These are phyloP conservation scores for Agonopterix subpropinquella DNA, from an alignment of 2,888 invertebrate genomes.

Conservation along the genomic window DNA sequence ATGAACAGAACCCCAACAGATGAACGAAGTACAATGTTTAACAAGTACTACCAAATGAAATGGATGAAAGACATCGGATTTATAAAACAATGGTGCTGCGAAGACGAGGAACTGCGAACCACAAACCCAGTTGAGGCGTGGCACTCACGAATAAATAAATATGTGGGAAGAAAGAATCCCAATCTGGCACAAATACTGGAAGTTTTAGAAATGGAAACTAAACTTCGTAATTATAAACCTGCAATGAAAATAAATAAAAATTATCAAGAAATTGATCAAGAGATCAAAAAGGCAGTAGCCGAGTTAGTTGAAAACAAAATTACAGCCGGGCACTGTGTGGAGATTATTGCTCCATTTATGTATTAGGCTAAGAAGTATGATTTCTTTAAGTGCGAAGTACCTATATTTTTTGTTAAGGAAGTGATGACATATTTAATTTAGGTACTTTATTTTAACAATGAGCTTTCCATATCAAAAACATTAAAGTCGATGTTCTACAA, in stretches of 20 bases:
- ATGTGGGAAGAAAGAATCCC: neutral
- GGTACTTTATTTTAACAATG: too few species aligned
- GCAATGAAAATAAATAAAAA: neutral
- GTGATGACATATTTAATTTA: too few species aligned
- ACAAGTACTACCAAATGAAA: too few species aligned
- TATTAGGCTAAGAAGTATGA: neutral
- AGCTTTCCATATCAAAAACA: too few species aligned
- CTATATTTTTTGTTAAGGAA: too few species aligned
- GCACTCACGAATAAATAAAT: neutral
- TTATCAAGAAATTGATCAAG: neutral
- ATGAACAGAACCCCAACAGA: too few species aligned
- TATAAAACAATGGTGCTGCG: neutral
- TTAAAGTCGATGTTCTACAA: too few species aligned
- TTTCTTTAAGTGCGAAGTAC: too few species aligned
- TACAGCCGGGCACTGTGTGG: too few species aligned
- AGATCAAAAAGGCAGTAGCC: neutral
- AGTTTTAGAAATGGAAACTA: neutral
- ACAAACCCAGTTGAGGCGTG: neutral
- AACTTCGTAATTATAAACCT: neutral
- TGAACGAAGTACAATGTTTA: too few species aligned
- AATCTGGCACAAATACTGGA: conserved; percentile 1
- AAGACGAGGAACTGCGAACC: neutral
- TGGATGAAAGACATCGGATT: neutral
- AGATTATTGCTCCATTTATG: neutral
- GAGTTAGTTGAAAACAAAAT: neutral